phyloP scores from a whole-genome alignment of 1,140 invertebrate species.

The Monomorium pharaonis region DNA sequence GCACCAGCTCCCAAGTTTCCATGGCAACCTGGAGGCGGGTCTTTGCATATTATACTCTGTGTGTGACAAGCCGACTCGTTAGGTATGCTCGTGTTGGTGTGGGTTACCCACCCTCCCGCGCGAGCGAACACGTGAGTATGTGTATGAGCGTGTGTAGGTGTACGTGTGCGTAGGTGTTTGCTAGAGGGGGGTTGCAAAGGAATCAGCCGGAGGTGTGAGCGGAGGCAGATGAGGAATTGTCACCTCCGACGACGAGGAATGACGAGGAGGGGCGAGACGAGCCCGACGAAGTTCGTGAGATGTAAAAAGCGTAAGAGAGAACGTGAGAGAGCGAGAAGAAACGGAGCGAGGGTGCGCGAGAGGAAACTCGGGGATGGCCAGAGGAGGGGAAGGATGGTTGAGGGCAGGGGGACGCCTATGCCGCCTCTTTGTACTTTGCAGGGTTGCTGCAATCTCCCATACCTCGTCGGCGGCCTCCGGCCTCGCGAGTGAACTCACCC shows the following conservation, averaged over 20 bases:
- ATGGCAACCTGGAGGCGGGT: constrained; percentile 81
- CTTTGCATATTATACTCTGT: constrained; percentile 84
- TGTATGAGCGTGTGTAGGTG: constrained; percentile 11
- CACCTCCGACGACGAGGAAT: constrained; percentile 74
- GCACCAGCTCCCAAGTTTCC: constrained; percentile 78
- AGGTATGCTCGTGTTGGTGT: constrained; percentile 76
- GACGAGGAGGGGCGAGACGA: constrained; percentile 42
- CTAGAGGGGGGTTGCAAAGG: constrained; percentile 70
- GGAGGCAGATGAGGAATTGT: constrained; percentile 82
- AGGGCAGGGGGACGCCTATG: constrained; percentile 56
- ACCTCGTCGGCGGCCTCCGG: constrained; percentile 64
- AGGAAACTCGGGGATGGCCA: constrained; percentile 26
- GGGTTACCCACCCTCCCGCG: constrained; percentile 56
- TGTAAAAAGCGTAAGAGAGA: constrained; percentile 52
- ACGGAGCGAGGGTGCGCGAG: constrained; percentile 42
- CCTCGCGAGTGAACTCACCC: constrained; percentile 61
- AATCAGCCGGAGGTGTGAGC: constrained; percentile 76
- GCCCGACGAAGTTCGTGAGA: constrained; percentile 1
- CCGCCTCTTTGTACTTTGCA: constrained; percentile 75
- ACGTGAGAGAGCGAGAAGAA: constrained; percentile 60
- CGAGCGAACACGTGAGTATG: not conserved
- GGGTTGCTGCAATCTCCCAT: constrained; percentile 72
- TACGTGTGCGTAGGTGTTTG: not conserved
- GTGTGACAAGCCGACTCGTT: constrained; percentile 82
- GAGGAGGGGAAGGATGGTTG: not conserved